Percentiles rank a stretch among this genome's conserved stretches.
Evolutionary conservation across 2,888 invertebrate genomes (phyloP).

Genomic region (Cataglyphis cursor): DNA sequence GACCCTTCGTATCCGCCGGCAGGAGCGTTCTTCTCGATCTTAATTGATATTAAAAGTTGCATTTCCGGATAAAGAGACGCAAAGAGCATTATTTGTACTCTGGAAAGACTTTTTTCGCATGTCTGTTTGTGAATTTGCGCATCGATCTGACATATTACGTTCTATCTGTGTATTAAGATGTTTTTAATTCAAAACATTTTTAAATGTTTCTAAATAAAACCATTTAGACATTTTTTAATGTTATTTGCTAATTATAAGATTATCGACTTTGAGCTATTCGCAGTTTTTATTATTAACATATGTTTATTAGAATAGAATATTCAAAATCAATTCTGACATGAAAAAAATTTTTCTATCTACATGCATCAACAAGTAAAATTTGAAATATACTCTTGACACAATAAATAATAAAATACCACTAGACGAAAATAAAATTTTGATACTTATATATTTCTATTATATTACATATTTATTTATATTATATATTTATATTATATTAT

Average conservation of each 20-base stretch:
- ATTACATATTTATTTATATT: too few species aligned
- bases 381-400: neutral
- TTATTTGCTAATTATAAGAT: conserved; percentile 5
- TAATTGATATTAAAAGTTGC: conserved; percentile 50
- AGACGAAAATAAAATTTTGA: conserved; percentile 10
- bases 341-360: conserved; percentile 5
- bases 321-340: conserved; percentile 27
- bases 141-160: neutral
- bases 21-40: conserved; percentile 10
- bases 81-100: neutral
- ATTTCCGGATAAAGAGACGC: neutral
- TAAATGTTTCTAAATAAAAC: neutral
- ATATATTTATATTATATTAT: neutral
- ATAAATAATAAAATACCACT: neutral
- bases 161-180: neutral
- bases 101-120: neutral
- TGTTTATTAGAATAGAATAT: conserved; percentile 12
- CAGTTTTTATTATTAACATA: conserved; percentile 10
- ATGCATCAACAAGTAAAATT: neutral
- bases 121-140: neutral
- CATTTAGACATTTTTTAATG: neutral
- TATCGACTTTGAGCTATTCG: conserved; percentile 2
- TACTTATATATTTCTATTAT: neutral
- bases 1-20: conserved; percentile 19
- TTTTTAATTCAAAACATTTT: conserved; percentile 11